Percentiles rank a stretch among this genome's conserved stretches.
Conservation (phyloP, 2,113 vertebrate species). For the Deroptyus accipitrinus region DNA sequence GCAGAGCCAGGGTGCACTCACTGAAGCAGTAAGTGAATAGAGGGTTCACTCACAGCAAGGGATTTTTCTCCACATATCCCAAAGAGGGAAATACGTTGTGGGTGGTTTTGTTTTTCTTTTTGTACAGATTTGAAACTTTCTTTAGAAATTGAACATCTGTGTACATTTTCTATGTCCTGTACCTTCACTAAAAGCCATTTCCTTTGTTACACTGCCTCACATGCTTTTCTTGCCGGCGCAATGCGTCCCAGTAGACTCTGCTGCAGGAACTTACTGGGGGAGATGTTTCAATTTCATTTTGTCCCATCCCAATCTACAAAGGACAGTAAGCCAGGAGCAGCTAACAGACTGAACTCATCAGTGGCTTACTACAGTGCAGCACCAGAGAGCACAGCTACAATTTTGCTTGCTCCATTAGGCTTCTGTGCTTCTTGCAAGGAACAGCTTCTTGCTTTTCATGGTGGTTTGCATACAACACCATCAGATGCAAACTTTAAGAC, state of each 20-base stretch:
- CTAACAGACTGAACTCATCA: not conserved
- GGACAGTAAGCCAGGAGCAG: not conserved
- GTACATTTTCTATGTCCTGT: not conserved
- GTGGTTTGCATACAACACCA: not conserved
- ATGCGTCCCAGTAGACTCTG: not conserved
- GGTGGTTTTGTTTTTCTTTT: not conserved
- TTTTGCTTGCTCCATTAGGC: not conserved
- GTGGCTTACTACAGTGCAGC: not conserved
- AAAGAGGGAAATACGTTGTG: not conserved
- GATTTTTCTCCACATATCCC: not conserved
- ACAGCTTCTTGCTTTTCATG: not conserved
- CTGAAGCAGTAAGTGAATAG: not conserved
- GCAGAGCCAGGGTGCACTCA: not conserved
- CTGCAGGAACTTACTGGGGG: not conserved
- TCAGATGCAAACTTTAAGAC: not conserved
- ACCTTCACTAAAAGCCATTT: not conserved
- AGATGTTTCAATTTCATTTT: not conserved
- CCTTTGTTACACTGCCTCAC: not conserved
- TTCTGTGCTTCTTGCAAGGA: not conserved
- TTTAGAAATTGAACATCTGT: not conserved
- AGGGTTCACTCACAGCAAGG: not conserved
- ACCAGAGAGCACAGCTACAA: fast-evolving
- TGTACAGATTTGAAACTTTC: not conserved
- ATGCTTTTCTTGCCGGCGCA: not conserved
- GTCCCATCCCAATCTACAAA: not conserved